Conservation (phyloP, 2,888 invertebrate species). For the Stictocephala bisonia region DNA sequence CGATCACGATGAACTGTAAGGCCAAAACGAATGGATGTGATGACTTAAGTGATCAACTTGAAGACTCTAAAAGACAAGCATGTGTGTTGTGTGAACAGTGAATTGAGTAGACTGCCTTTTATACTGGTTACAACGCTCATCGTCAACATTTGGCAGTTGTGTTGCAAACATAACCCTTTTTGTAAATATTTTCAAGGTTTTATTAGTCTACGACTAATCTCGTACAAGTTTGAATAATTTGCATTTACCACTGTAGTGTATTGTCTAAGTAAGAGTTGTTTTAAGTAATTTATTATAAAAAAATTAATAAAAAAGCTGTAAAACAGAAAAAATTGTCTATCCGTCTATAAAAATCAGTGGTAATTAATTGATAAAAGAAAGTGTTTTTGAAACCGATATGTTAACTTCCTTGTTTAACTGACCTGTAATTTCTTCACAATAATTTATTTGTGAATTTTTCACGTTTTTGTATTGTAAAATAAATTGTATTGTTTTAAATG, state of each 20-base stretch:
- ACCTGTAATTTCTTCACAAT: constrained; percentile 32
- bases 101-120: constrained; percentile 40
- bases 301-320: too few species aligned
- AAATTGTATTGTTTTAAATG: constrained; percentile 47
- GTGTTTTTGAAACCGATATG: background rate
- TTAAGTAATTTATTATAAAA: too few species aligned
- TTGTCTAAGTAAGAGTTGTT: constrained; percentile 31
- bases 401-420: too few species aligned
- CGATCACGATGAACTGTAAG: constrained; percentile 70
- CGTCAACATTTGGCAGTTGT: constrained; percentile 12
- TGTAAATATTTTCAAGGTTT: constrained; percentile 30
- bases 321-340: constrained; percentile 17
- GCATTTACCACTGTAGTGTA: constrained; percentile 39
- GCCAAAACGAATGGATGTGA: background rate
- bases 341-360: too few species aligned
- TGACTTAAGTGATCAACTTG: constrained; percentile 20
- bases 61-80: constrained; percentile 29
- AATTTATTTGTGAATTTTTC: constrained; percentile 32
- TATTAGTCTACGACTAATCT: constrained; percentile 14
- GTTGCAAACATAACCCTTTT: constrained; percentile 17
- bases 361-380: background rate
- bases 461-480: constrained; percentile 34
- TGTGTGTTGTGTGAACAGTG: constrained; percentile 42
- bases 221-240: constrained; percentile 38
- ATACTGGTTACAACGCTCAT: constrained; percentile 32